phyloP scores from a whole-genome alignment of 2,797 vertebrate species.

The Channallabes apus region DNA sequence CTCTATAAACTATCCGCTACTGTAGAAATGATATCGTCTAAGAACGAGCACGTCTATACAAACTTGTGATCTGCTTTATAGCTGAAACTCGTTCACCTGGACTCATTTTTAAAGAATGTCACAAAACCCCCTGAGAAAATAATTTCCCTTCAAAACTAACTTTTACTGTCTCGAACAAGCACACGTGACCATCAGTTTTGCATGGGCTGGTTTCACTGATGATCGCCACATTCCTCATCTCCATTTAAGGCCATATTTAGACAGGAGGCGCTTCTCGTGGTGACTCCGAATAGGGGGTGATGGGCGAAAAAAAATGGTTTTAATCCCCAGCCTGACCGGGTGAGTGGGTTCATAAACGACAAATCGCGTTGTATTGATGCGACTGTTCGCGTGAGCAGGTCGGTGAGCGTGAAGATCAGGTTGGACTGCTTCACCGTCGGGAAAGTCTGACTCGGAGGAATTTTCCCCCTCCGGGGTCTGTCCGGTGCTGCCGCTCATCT shows the following conservation, averaged over 20 bases:
- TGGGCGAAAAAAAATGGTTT: constrained; percentile 3
- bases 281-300: neutral
- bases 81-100: no score
- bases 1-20: neutral
- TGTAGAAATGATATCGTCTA: neutral
- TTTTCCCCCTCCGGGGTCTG: constrained; percentile 57
- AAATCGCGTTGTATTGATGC: neutral
- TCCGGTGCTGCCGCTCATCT: constrained; percentile 25
- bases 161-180: neutral
- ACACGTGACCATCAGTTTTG: neutral
- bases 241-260: constrained; percentile 24
- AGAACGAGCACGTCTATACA: neutral
- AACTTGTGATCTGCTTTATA: neutral
- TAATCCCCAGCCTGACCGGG: constrained; percentile 16
- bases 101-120: neutral
- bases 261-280: neutral
- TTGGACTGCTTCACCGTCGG: neutral
- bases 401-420: constrained; percentile 7
- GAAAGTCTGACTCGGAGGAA: constrained; percentile 12
- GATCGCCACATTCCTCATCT: constrained; percentile 11
- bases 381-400: neutral
- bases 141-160: neutral
- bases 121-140: neutral
- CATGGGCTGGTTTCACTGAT: neutral
- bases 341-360: neutral